Evolutionary conservation across 2,888 invertebrate species (phyloP), one percentile per base, ranked within the genome.

Genomic region (Drosophila borealis): DNA sequence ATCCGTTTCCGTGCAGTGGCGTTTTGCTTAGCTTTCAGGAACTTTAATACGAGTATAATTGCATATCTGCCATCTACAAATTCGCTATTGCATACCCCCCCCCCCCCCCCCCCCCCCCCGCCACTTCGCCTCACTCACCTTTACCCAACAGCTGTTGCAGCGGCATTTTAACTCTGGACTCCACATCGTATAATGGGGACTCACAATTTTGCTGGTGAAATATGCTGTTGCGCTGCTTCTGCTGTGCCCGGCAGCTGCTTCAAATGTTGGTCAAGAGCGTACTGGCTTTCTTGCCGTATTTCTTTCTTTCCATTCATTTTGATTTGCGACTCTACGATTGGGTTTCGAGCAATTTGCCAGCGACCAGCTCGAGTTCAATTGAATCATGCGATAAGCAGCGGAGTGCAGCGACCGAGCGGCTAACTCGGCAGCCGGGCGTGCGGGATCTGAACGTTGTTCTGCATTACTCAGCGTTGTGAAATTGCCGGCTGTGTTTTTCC

Each of bases 231-330:
- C n/a, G 21, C 51, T 37, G 41, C 42, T 17, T 11, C 14, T 11
- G 45, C 33, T 33, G n/a, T 21, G n/a, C 33, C 33, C 48, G 53
- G 45, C 70, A 68, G 63, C 54, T 61, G 59, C 48, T 60, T 70
- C 65, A 74, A 77, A 77, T 74, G 74, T 77, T 81, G 80, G 80
- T 72, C 74, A 81, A 81, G 74, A 54, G 76, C 48, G 59, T 45
- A 70, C 70, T 75, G 64, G 13, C 44, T 55, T 41, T 34, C 46
- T 49, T 39, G 51, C 65, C 29, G 41, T 54, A 50, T 41, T 33
- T 70, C 19, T 19, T 29, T 19, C 19, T 37, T 29, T 51, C 34
- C 33, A 21, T 49, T 49, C 53, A 25, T 62, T 74, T 74, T 66
- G 74, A 74, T 74, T 67, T 74, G 56, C 63, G 55, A 63, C 19